phyloP scores from a whole-genome alignment of 2,113 vertebrate species.

The Halichoerus grypus region DNA sequence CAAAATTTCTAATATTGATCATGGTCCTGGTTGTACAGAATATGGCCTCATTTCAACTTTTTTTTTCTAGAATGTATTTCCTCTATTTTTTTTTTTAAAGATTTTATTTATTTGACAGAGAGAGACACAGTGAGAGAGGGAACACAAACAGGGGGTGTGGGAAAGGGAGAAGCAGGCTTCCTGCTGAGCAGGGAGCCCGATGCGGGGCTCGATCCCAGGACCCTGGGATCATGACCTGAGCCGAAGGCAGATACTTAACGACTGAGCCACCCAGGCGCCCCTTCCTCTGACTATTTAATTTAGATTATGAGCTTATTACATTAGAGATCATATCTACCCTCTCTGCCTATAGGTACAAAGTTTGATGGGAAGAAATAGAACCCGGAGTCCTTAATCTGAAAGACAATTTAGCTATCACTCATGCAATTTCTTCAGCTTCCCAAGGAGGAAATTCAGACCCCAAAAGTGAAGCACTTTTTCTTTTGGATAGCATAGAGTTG shows the following conservation, averaged over 20 bases:
- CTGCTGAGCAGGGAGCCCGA: too few species aligned
- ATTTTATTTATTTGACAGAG: too few species aligned
- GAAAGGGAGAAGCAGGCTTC: too few species aligned
- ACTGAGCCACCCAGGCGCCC: too few species aligned
- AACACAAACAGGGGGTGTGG: too few species aligned
- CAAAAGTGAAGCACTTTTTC: neutral
- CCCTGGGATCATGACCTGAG: too few species aligned
- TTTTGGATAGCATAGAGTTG: neutral
- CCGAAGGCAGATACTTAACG: too few species aligned
- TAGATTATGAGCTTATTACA: neutral
- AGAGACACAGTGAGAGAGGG: too few species aligned
- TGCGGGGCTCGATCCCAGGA: too few species aligned
- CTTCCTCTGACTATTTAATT: neutral
- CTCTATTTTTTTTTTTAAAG: too few species aligned
- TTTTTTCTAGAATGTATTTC: neutral
- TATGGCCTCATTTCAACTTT: neutral
- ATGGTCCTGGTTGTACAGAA: neutral
- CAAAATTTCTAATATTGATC: neutral
- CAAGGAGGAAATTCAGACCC: neutral
- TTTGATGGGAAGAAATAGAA: neutral
- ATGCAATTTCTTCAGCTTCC: neutral
- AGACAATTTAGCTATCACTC: neutral
- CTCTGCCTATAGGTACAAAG: neutral
- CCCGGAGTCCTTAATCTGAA: neutral
- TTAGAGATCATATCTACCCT: neutral